phyloP scores from a whole-genome alignment of 2,113 vertebrate species.

The Sterrhoptilus dennistouni region DNA sequence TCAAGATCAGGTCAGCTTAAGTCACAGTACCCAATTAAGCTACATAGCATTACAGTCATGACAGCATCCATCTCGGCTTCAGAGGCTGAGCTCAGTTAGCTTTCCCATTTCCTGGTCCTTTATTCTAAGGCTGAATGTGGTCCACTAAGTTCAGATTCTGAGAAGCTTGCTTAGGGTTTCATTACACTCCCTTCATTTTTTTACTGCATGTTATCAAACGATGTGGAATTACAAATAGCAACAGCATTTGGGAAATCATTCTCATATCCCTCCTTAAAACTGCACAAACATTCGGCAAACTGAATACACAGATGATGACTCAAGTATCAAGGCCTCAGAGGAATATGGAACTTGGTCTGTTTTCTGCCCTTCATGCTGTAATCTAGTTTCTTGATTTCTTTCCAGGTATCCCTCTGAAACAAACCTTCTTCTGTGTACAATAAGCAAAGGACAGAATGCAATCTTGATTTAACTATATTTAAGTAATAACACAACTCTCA shows the following conservation, averaged over 20 bases:
- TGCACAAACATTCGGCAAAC: conserved; percentile 17
- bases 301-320: not conserved
- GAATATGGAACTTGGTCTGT: not conserved
- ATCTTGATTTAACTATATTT: not conserved
- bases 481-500: not conserved
- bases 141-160: not conserved
- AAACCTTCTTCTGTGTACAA: not conserved
- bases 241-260: not conserved
- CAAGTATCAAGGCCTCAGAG: not conserved
- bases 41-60: not conserved
- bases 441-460: not conserved
- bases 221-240: not conserved
- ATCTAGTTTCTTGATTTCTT: not conserved
- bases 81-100: not conserved
- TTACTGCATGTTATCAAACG: not conserved
- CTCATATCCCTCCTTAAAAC: not conserved
- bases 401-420: not conserved
- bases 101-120: not conserved
- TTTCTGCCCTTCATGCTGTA: not conserved
- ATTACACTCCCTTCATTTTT: not conserved
- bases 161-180: not conserved
- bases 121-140: not conserved
- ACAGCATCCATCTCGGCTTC: not conserved
- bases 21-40: not conserved
- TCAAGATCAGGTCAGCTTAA: not conserved